Base-by-base conservation (phyloP, 2,113 vertebrate species). In the Bagarius yarrelli region DNA sequence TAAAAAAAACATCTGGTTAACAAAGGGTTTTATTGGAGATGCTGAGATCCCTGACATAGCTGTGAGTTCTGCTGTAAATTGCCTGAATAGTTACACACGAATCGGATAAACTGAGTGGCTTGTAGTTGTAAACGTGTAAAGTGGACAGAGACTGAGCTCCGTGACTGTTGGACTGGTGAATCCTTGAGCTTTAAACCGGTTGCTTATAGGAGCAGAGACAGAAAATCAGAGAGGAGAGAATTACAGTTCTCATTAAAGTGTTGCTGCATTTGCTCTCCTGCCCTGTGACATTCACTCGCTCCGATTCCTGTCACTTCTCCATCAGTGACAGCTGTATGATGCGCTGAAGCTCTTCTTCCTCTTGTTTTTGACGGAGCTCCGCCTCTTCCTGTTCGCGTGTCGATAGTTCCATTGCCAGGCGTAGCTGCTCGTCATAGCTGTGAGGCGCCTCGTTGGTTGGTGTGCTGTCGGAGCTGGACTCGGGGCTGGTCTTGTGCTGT, bases 291-390 rank as follows among this genome's bases (percentile, higher is more conserved):
- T 70, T 53, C 53, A 5, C 19, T n/a, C 52, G 25, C 78, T 72
- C 69, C 2, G 36, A 36, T 27, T 23, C 21, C 34, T 40, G 61
- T 93, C 87, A 98, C 88, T 98, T 96, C 89, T 98, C 96, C 73
- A 94, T 98, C 86, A 98, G 93, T 0, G 97, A 99, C 88, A 99
- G 96, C 93, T 92, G 94, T 87, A 98, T 94, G 89, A 98, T 97
- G 21, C 95, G 93, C 90, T 96, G 94, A 64, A 98, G 93, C 85
- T 98, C 95, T 88, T 96, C 96, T 71, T 99, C 96, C 86, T 99
- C 97, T 86, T 88, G 95, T 61, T 91, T 93, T 19, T 88, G 93
- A 25, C 93, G 91, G 44, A 92, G 90, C 89, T 96, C 93, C 14
- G 93, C 94, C 85, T 96, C 96, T 84, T 95, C 95, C 88, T 96